Evolutionary conservation across 2,797 vertebrate genomes (phyloP).

Genomic region (Tinamus major): DNA sequence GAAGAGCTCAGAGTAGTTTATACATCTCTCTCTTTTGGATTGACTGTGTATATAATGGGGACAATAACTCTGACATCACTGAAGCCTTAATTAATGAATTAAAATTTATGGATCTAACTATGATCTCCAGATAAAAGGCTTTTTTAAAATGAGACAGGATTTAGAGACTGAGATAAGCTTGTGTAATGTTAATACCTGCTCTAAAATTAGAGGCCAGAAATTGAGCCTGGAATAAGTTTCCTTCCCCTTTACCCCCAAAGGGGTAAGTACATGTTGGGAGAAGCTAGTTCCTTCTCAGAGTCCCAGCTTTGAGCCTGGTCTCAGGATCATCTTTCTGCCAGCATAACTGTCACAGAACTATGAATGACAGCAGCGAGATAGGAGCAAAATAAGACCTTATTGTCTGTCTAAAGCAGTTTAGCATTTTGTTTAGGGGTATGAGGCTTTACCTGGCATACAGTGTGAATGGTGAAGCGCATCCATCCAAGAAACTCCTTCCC

Average conservation of each 20-base stretch:
- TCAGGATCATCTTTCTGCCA: background rate
- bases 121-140: conserved; percentile 46
- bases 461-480: rapidly evolving
- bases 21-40: background rate
- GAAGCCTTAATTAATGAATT: conserved; percentile 34
- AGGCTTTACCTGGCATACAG: background rate
- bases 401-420: background rate
- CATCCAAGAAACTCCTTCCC: background rate
- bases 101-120: conserved; percentile 46
- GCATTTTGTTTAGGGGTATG: background rate
- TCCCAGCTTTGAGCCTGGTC: background rate
- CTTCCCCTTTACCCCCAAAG: conserved; percentile 32
- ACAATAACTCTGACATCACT: background rate
- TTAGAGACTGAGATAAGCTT: background rate
- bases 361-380: background rate
- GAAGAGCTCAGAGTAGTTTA: background rate
- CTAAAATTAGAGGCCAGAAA: conserved; percentile 44
- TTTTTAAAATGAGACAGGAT: conserved; percentile 52
- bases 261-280: conserved; percentile 19
- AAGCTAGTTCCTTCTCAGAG: background rate
- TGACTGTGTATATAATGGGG: background rate
- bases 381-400: background rate
- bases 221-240: conserved; percentile 37
- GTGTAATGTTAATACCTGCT: background rate
- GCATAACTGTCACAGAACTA: background rate